Evolutionary conservation across 92 coral and sea anemone species (phyloP), one percentile per base, ranked within the genome.

Genomic region (Isaurus tuberculatus): DNA sequence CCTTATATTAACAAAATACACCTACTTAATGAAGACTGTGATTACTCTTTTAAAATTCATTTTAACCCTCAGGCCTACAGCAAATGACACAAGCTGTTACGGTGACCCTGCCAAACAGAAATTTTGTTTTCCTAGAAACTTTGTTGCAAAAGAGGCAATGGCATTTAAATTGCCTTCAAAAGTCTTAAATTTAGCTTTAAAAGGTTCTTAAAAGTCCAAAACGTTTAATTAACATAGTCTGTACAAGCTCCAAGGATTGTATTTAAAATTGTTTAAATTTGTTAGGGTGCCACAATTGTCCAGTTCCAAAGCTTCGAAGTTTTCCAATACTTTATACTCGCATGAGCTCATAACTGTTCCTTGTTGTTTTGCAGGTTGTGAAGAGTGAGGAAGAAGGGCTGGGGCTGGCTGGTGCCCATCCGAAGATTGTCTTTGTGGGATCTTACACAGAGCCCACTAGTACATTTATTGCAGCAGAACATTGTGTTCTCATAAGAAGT

Each of bases 391-490:
- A 68, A 68, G 44, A 19, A 68, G 73, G 73, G 11, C 28, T 33
- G 73, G 48, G n/a, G 73, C 48, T 33, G 49, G 73, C 73, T 68
- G 73, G 73, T 15, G 73, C 51, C 16, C 73, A 68, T 15, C 73
- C 36, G 16, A 66, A 29, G 20, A 14, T 66, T 11, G 19, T 29
- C 23, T 63, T 66, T 66, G 72, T 66, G 46, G 29, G 49, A 14
- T 68, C 73, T 34, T 68, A 16, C 16, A 33, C 72, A 67, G 72
- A 67, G 44, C 72, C 72, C 43, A 32, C 46, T 67, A 14, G 19
- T 9, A 67, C 72, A 7, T 67, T 67, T 4, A 14, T 67, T 31
- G 25, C 72, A 16, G 37, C 78, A 20, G 63, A 72, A 13, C n/a
- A 22, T 6, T 70, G 17, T 36, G 31, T 71, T 42, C 60, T 71